Conservation (phyloP, 2,113 vertebrate species). For the Panurus biarmicus region DNA sequence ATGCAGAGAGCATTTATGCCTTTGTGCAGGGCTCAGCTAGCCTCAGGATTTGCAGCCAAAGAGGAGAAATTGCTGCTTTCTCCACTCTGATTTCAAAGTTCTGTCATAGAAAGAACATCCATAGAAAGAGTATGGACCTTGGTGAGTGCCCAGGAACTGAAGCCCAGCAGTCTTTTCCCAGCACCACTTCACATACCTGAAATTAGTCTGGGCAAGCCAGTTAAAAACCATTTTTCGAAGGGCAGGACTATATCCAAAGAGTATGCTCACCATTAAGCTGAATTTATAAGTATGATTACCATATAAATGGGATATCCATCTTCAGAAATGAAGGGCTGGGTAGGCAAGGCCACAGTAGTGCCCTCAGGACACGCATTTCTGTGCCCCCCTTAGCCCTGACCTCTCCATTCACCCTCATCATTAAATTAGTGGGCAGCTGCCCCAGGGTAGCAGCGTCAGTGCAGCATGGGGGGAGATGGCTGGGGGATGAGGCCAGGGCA, state of each 20-base stretch:
- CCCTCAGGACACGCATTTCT: neutral
- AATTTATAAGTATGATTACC: neutral
- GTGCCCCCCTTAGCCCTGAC: neutral
- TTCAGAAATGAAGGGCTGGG: neutral
- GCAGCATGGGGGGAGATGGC: neutral
- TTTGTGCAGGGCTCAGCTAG: neutral
- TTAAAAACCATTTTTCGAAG: neutral
- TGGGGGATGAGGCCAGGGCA: neutral
- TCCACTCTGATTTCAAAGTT: neutral
- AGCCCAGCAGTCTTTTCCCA: neutral
- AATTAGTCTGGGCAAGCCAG: neutral
- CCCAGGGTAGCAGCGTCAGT: accelerated
- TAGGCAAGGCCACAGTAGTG: neutral
- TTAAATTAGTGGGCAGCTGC: neutral
- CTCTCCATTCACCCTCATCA: neutral
- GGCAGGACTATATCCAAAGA: neutral
- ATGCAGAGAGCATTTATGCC: neutral
- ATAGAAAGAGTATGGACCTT: neutral
- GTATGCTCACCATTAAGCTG: neutral
- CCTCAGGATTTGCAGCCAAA: neutral
- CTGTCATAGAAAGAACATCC: too few species aligned
- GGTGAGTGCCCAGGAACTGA: neutral
- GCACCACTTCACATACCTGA: neutral
- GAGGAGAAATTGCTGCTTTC: neutral
- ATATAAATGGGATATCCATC: neutral